Base-by-base conservation (phyloP, 2,888 invertebrate genomes). In the Branchinecta sandiegonensis region DNA sequence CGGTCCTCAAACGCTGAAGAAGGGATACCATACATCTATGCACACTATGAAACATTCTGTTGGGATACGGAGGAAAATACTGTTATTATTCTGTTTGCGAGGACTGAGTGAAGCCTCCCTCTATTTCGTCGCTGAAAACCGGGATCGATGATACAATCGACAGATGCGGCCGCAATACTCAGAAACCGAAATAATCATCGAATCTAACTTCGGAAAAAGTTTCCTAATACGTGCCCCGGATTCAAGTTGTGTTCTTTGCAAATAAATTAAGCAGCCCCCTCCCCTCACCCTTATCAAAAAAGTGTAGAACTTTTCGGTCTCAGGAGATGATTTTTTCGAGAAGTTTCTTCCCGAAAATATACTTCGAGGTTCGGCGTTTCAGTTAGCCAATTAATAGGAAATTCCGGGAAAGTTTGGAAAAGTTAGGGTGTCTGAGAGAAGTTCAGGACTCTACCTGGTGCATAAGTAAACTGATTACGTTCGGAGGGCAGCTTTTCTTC, bases 141-240 rank as follows among this genome's bases (percentile, higher is more conserved):
- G 6, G 37, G 37, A 37, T 37, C 37, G 37, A 37, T 37, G 4
- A 37, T 37, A 37, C 37, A 37, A 37, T 37, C 37, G 37, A 37
- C 37, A 37, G 37, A 37, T 37, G 37, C 37, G 37, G 37, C 37
- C 37, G 37, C 37, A 37, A 37, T 37, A 37, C 37, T 56, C 56
- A 17, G 56, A 17, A 56, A 56, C 17, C 56, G 56, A 56, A 56
- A 56, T 17, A 56, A 17, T 17, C 17, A 56, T 56, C 17, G 14
- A 56, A 56, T 56, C 56, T n/a, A 56, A 56, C 56, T 56, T 56
- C 56, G 56, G 56, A 17, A 56, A 56, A 56, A 56, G 56, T 56
- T 56, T 56, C 14, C n/a, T 17, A 56, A 56, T 56, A 56, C 56
- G 56, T 56, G 56, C 56, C 17, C 17, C 17, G 56, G 56, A 56